Conservation (phyloP, 2,888 invertebrate genomes). For the Buathra laborator region DNA sequence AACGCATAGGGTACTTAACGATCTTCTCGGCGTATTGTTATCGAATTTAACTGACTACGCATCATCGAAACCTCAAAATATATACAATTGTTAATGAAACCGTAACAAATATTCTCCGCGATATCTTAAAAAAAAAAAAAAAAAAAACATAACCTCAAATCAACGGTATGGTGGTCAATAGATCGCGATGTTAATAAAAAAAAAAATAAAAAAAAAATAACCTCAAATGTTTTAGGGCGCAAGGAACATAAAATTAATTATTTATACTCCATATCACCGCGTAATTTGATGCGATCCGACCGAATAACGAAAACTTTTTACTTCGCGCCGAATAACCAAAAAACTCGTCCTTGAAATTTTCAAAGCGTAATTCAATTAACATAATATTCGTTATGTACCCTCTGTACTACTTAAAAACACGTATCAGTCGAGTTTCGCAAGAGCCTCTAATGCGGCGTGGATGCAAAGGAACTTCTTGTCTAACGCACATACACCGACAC, state of each 20-base stretch:
- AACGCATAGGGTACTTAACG: not conserved
- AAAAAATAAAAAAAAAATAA: no score
- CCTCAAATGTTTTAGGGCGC: no score
- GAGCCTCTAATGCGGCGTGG: conserved; percentile 1
- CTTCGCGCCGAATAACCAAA: not conserved
- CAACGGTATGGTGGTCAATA: no score
- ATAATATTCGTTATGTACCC: not conserved
- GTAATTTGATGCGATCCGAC: no score
- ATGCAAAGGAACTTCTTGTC: conserved; percentile 7
- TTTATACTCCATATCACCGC: no score
- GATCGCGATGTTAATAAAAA: no score
- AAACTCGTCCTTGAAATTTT: not conserved
- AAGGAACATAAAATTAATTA: no score
- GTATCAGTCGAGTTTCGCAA: conserved; percentile 21
- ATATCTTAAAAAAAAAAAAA: no score
- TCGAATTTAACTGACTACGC: not conserved
- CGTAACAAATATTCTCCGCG: no score
- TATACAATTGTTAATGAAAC: no score
- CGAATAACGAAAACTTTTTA: not conserved
- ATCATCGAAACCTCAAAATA: not conserved
- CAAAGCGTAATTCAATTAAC: not conserved
- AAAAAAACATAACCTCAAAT: no score
- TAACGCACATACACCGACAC: not conserved
- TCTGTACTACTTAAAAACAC: not conserved
- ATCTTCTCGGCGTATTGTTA: not conserved